Base-by-base conservation (phyloP, 2,888 invertebrate species). In the Netelia melanura region DNA sequence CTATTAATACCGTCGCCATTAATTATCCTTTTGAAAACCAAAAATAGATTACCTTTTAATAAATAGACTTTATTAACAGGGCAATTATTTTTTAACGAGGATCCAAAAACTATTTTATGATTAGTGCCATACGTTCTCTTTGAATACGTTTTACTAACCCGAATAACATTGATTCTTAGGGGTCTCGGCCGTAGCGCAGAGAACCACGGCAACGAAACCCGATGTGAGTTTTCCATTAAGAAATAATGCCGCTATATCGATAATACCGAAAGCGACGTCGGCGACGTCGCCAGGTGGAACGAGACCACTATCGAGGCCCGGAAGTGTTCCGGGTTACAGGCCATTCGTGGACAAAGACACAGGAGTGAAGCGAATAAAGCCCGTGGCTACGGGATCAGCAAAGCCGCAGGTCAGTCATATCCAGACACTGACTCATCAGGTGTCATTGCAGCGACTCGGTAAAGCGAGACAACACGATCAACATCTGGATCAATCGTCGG, bases 161-260 rank as follows among this genome's bases (percentile, higher is more conserved):
- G 3, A 10, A 21, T 70, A 48, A 48, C 10, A 48, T 67, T 62
- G 68, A 78, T 52, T 38, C 65, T 21, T 52, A 48, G 48, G 48
- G 10, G 48, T 48, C 48, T 48, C 48, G 48, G 56, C n/a, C n/a
- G n/a, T 56, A 56, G 56, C 56, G n/a, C n/a, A 56, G n/a, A 56
- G 21, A 56, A 56, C n/a, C n/a, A 52, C 52, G 14, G 52, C 14
- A 8, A 85, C 90, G 0, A 92, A 92, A 71, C 87, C 91, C 43
- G 93, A 93, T 54, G 91, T 94, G 56, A 90, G 92, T 17, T 93
- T 94, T 77, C 93, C 93, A 2, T 85, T 94, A 52, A 91, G 94
- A 77, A 94, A 94, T 87, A 94, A 94, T 86, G 92, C 94, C 17
- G 94, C 93, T 14, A 94, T 94, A 82, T 94, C 94, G 30, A 94